These are phyloP conservation scores for Laothoe populi DNA, from an alignment of 2,888 invertebrate species.

Conservation along the genomic window DNA sequence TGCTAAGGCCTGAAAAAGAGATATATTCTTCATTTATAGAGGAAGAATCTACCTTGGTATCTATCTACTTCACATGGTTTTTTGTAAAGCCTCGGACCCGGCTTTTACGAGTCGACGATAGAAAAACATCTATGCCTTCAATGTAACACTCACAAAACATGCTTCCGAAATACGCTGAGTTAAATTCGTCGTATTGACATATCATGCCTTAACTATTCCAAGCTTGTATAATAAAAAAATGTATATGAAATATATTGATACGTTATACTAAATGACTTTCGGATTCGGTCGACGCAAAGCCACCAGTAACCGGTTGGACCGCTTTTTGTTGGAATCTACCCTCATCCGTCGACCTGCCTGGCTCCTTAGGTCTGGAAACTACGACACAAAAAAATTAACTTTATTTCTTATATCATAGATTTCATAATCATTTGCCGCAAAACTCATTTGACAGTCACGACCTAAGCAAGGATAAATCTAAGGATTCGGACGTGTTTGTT, in stretches of 20 bases:
- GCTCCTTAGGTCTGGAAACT: conserved; percentile 42
- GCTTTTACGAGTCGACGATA: too few species aligned
- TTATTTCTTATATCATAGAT: conserved; percentile 35
- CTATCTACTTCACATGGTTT: too few species aligned
- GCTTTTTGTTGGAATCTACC: conserved; percentile 80
- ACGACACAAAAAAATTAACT: conserved; percentile 38
- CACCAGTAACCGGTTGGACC: conserved; percentile 68
- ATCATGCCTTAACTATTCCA: conserved; percentile 24
- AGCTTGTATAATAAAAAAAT: conserved; percentile 44
- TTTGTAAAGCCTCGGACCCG: too few species aligned
- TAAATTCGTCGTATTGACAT: background rate
- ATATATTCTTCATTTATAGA: too few species aligned
- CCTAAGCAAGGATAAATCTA: conserved; percentile 73
- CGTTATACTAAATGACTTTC: conserved; percentile 51
- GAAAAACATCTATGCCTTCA: too few species aligned
- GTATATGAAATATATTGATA: conserved; percentile 41
- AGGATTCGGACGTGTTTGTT: conserved; percentile 49
- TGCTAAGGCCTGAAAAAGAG: too few species aligned
- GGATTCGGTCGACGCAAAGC: conserved; percentile 55
- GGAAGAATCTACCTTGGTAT: too few species aligned
- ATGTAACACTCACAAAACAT: too few species aligned
- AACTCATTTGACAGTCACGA: conserved; percentile 71
- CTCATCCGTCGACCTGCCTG: conserved; percentile 65
- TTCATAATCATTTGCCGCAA: conserved; percentile 36
- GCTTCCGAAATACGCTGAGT: too few species aligned